phyloP scores from a whole-genome alignment of 1,140 invertebrate species.

The Copidosoma floridanum region DNA sequence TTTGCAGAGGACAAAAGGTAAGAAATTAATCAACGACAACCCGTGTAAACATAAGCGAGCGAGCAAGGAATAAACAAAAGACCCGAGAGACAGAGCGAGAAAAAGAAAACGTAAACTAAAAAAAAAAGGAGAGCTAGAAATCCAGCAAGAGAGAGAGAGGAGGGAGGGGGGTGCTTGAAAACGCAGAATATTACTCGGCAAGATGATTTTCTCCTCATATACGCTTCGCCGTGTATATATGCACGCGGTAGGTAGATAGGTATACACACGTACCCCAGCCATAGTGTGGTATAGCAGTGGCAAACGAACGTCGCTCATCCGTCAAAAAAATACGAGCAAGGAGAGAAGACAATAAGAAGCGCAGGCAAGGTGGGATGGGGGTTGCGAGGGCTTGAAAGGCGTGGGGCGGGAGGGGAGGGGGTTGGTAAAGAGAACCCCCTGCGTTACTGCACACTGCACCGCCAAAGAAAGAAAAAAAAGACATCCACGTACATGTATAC shows the following conservation, averaged over 20 bases:
- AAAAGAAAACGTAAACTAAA: conserved; percentile 8
- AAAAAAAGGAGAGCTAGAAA: background rate
- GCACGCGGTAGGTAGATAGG: conserved; percentile 20
- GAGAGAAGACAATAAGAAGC: conserved; percentile 20
- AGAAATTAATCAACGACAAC: conserved; percentile 16
- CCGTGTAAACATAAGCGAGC: background rate
- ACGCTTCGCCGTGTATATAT: conserved; percentile 25
- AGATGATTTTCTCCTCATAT: conserved; percentile 24
- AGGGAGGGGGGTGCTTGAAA: conserved; percentile 13
- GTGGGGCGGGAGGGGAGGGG: too few species aligned
- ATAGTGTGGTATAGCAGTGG: background rate
- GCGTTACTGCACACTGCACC: background rate
- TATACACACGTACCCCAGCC: conserved; percentile 19
- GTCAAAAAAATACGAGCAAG: conserved; percentile 15
- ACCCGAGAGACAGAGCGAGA: background rate
- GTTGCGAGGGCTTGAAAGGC: too few species aligned
- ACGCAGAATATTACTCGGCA: conserved; percentile 22
- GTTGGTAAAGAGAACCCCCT: too few species aligned
- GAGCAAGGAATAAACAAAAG: too few species aligned
- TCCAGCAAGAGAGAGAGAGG: conserved; percentile 11
- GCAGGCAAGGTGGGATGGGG: background rate
- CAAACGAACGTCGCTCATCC: conserved; percentile 13
- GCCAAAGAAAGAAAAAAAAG: background rate
- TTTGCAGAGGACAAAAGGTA: conserved; percentile 7
- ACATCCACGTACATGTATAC: background rate